Base-by-base conservation (phyloP, 2,888 invertebrate genomes). In the Fragum sueziense region DNA sequence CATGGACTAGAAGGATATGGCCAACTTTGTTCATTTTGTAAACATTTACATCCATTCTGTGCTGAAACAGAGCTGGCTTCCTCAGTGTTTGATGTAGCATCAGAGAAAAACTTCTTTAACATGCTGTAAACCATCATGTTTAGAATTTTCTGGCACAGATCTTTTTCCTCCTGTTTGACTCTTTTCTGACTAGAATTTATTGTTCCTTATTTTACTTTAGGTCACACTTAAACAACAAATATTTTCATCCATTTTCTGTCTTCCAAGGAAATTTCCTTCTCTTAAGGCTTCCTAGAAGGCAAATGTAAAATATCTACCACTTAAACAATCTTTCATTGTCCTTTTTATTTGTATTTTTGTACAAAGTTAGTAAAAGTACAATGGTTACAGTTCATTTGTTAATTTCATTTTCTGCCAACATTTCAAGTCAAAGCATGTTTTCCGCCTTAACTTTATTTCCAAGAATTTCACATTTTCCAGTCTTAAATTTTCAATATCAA, bases 1-100 rank as follows among this genome's bases (percentile, higher is more conserved):
- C 85, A 85, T 41, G 84, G 86, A 80, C 82, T 85, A 54, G 80
- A 65, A 71, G 74, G 76, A 52, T 75, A 79, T 9, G 86, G 85
- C 86, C 85, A 86, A 2, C 27, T 70, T 51, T 52, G 31, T 25
- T 25, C 31, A 41, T 22, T 25, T 14, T 41, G 41, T 0, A n/a
- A n/a, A 31, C 65, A 65, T 20, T 41, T 37, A 69, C 80, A 80
- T 47, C 47, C 47, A 47, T 14, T 47, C 3, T 14, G 47, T 22
- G 57, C 17, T 41, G 76, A 31, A 11, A 31, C 31, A 1, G 65
- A 25, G 7, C 0, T 2, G 33, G 31, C n/a, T 22, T 69, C 69
- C 25, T 2, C 34, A 29, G 22, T 25, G 37, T 29, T n/a, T 37
- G 65, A 41, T 0, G 22, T 3, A 2, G 65, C 37, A 22, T 37